Conservation (phyloP, 1,140 invertebrate species). For the Tetramorium simillimum region DNA sequence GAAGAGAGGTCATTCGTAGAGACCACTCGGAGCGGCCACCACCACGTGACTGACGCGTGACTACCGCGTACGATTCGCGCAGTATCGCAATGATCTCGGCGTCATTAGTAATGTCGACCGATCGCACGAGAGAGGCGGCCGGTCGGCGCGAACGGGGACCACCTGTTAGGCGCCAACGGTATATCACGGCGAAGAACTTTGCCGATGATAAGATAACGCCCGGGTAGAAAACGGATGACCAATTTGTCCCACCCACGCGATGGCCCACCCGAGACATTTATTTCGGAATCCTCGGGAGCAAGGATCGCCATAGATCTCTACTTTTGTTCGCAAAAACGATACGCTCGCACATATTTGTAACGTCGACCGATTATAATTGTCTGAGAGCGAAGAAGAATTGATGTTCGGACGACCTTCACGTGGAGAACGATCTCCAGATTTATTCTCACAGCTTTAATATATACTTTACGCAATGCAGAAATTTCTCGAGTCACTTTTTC, state of each 20-base stretch:
- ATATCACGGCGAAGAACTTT: conserved; percentile 23
- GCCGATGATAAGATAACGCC: conserved; percentile 47
- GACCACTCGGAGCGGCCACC: conserved; percentile 32
- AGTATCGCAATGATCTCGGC: not conserved
- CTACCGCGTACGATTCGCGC: conserved; percentile 14
- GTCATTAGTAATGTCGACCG: conserved; percentile 26
- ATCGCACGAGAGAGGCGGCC: not conserved
- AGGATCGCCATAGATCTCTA: conserved; percentile 8
- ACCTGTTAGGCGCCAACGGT: conserved; percentile 46
- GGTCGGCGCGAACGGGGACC: conserved; percentile 14
- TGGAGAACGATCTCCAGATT: not conserved
- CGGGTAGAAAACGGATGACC: conserved; percentile 39
- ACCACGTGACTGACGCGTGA: conserved; percentile 78
- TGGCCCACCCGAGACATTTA: conserved; percentile 9
- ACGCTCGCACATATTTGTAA: not conserved
- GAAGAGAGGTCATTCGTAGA: not conserved
- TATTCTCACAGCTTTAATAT: not conserved
- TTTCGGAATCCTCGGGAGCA: not conserved
- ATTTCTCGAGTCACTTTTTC: conserved; percentile 25
- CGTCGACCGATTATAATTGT: not conserved
- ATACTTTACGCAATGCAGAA: not conserved
- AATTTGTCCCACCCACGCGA: conserved; percentile 32
- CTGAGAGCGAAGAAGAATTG: not conserved
- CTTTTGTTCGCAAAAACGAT: not conserved
- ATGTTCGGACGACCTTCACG: not conserved